Evolutionary conservation across 1,140 invertebrate species (phyloP), one percentile per base, ranked within the genome.

Genomic region (Temnothorax nylanderi): DNA sequence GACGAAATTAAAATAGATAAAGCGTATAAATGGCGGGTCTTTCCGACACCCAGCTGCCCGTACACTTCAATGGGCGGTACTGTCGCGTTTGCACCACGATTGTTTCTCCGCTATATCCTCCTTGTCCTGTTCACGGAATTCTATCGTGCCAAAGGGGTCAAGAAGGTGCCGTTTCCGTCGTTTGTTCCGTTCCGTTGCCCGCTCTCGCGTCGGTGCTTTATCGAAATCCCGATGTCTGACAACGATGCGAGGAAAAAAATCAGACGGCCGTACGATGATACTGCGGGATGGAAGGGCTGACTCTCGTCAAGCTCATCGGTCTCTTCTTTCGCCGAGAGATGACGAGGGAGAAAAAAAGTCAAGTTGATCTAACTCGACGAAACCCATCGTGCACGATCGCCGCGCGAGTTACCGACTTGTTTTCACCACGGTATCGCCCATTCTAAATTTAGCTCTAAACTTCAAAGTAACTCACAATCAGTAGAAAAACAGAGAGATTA

Each of bases 291-390:
- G 32, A 86, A 85, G 80, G 71, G 72, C 87, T 87, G 89, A 74
- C 89, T 90, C 89, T 81, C 80, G 75, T 90, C 89, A 90, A 82
- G 54, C 54, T 87, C 62, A 60, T 76, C 64, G 71, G 44, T 26
- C 77, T 37, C 32, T 37, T 54, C 44, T 81, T 47, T 84, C n/a
- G 54, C 44, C 60, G 37, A 69, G 65, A 69, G 44, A 82, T 49
- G 67, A 85, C 67, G 67, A 75, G 51, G 34, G 34, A 58, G 49
- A n/a, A 54, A 65, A 85, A 78, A 78, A 65, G 47, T 47, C 65
- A 26, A 41, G 47, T 34, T 34, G 80, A 60, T 84, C 32, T 74
- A 84, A 84, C 16, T 32, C 49, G 41, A 82, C 37, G 54, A 82
- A 74, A 47, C 26, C 8, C 47, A 82, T 82, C 80, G 49, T 74